phyloP scores from a whole-genome alignment of 1,140 invertebrate species.

The Drosophila paulistorum region DNA sequence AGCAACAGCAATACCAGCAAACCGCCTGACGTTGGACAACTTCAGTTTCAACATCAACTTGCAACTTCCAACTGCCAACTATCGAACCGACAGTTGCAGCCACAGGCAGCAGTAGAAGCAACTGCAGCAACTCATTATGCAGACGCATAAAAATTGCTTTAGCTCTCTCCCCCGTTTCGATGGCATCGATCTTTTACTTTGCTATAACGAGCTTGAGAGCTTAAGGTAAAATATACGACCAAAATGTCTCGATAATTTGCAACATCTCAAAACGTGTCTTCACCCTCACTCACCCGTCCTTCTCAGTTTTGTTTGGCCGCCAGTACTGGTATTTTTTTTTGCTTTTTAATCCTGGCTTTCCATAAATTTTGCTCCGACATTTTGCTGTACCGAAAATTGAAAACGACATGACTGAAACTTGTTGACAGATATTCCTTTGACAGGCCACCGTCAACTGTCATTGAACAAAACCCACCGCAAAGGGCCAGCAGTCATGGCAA shows the following conservation, averaged over 20 bases:
- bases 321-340: not conserved
- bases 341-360: slow-evolving; percentile 8
- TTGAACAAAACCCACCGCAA: slow-evolving; percentile 23
- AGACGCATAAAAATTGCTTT: slow-evolving; percentile 69
- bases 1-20: slow-evolving; percentile 14
- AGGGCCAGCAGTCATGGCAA: slow-evolving; percentile 25
- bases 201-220: slow-evolving; percentile 65
- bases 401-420: slow-evolving; percentile 66
- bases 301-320: not conserved
- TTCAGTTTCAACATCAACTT: slow-evolving; percentile 36
- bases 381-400: slow-evolving; percentile 68
- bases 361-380: slow-evolving; percentile 52
- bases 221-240: slow-evolving; percentile 54
- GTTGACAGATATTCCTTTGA: slow-evolving; percentile 76
- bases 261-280: slow-evolving; percentile 31
- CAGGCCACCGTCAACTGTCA: slow-evolving; percentile 70
- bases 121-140: slow-evolving; percentile 69
- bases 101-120: not conserved
- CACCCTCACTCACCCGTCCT: not conserved
- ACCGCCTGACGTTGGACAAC: slow-evolving; percentile 48
- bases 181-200: slow-evolving; percentile 38
- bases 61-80: slow-evolving; percentile 13
- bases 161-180: slow-evolving; percentile 30
- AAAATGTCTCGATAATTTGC: slow-evolving; percentile 68
- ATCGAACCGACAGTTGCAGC: slow-evolving; percentile 5